A percentile compares a stretch with the other conserved stretches of the same genome.
Conservation (phyloP, 2,113 vertebrate species). For the Cheirogaleus medius region DNA sequence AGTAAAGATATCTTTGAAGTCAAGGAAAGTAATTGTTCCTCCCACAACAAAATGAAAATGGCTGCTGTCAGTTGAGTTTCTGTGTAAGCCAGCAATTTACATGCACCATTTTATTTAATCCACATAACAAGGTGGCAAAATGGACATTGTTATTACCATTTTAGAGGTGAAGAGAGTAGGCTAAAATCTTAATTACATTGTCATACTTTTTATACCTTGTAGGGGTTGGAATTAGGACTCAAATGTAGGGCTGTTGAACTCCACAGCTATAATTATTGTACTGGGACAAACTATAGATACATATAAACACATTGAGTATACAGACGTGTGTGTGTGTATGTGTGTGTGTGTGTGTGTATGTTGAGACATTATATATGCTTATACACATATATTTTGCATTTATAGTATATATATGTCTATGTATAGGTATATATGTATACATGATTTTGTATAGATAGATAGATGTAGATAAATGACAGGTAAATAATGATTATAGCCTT, state of each 20-base stretch:
- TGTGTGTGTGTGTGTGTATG: no score
- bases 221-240: not conserved
- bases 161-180: not conserved
- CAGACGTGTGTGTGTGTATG: not conserved
- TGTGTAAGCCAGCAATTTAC: not conserved
- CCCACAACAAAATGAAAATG: not conserved
- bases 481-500: not conserved
- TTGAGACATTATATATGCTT: not conserved
- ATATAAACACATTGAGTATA: not conserved
- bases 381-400: not conserved
- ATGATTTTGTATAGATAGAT: not conserved
- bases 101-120: not conserved
- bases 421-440: not conserved
- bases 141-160: not conserved
- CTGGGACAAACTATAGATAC: not conserved
- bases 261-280: not conserved
- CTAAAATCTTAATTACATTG: not conserved
- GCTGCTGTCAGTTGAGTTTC: not conserved
- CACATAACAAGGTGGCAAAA: not conserved
- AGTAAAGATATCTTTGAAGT: not conserved
- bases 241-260: not conserved
- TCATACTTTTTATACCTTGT: not conserved
- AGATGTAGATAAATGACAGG: not conserved
- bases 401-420: not conserved
- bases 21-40: not conserved